Conservation (phyloP, 2,888 invertebrate genomes). For the Plusia festucae region DNA sequence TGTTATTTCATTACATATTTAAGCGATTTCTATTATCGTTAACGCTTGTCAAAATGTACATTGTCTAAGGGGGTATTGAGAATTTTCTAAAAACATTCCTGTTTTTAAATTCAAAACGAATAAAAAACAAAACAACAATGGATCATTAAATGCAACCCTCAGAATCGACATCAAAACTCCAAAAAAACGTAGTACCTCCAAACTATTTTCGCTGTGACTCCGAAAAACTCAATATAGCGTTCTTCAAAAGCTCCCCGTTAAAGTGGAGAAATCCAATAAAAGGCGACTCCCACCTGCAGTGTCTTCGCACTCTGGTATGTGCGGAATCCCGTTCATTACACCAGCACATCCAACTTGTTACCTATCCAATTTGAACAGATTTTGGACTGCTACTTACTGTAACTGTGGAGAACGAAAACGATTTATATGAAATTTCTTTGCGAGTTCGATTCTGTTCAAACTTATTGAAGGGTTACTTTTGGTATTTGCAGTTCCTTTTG, state of each 20-base stretch:
- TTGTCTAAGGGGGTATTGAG: too few relatives aligned
- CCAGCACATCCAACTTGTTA: conserved; percentile 80
- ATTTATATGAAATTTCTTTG: conserved; percentile 78
- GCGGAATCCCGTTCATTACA: conserved; percentile 83
- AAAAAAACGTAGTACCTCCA: conserved; percentile 33
- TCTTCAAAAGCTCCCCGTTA: conserved; percentile 65
- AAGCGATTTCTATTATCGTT: too few relatives aligned
- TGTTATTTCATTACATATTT: too few relatives aligned
- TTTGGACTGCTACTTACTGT: conserved; percentile 68
- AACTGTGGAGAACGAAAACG: conserved; percentile 50
- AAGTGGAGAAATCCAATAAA: conserved; percentile 82
- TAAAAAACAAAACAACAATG: neutral
- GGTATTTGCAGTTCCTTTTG: conserved; percentile 14
- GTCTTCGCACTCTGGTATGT: conserved; percentile 78
- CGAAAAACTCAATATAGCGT: conserved; percentile 75
- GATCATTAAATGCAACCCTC: conserved; percentile 15
- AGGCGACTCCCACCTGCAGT: conserved; percentile 73
- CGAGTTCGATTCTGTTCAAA: conserved; percentile 49
- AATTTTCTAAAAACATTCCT: too few relatives aligned
- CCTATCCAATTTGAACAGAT: conserved; percentile 77
- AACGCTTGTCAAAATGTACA: too few relatives aligned
- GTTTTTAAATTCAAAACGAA: too few relatives aligned
- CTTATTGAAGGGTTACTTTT: conserved; percentile 34
- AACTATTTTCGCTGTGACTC: conserved; percentile 58
- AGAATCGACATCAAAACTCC: conserved; percentile 24